Conservation (phyloP, 37 sponge, comb jelly and placozoan genomes). For the Crambe crambe region DNA sequence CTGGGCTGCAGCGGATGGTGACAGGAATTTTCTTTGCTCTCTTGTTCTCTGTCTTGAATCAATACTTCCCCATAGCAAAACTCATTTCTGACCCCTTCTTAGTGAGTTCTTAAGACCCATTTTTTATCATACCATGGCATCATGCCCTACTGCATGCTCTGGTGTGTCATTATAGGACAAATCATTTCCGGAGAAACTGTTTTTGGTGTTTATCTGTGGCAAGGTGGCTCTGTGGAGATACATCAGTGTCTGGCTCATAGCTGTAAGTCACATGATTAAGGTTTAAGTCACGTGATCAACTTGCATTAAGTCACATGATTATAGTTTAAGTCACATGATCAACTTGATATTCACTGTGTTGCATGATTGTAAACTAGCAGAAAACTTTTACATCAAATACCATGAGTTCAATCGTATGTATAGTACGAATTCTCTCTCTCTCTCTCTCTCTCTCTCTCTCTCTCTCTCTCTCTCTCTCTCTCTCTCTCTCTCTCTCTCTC, state of each 20-base stretch:
- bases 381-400: too few relatives aligned
- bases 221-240: slow-evolving; percentile 63
- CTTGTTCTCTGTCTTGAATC: slow-evolving; percentile 31
- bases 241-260: slow-evolving; percentile 67
- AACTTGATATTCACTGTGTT: too few relatives aligned
- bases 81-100: slow-evolving; percentile 13
- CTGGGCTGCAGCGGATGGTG: slow-evolving; percentile 31
- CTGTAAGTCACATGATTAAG: slow-evolving; percentile 66
- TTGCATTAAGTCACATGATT: too few relatives aligned
- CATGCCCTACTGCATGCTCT: not conserved
- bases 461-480: too few relatives aligned
- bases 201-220: slow-evolving; percentile 28
- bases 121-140: too few relatives aligned
- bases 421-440: too few relatives aligned
- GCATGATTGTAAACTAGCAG: too few relatives aligned
- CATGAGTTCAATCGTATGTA: too few relatives aligned
- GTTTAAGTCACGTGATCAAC: too few relatives aligned
- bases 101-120: slow-evolving; percentile 3
- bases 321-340: too few relatives aligned
- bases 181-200: not conserved
- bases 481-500: too few relatives aligned
- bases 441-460: too few relatives aligned
- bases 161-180: slow-evolving; percentile 8
- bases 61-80: slow-evolving; percentile 24
- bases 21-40: slow-evolving; percentile 14